phyloP scores from a whole-genome alignment of 2,113 vertebrate species.

The Forbesichthys papilliferus region DNA sequence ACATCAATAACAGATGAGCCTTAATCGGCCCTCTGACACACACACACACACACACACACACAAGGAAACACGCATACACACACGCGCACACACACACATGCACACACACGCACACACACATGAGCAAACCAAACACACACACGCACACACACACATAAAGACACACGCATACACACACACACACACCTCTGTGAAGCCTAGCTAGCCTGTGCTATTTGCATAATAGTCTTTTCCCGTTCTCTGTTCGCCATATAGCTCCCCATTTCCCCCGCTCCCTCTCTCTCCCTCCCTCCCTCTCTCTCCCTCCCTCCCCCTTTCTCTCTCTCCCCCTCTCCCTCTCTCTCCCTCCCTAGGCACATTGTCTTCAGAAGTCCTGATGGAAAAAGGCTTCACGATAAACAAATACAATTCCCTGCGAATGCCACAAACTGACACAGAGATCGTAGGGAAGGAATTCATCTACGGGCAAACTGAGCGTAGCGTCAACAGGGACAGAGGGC shows the following conservation, averaged over 20 bases:
- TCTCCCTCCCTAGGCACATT: slow-evolving; percentile 39
- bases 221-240: slow-evolving; percentile 92
- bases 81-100: slow-evolving; percentile 20
- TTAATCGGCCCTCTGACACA: slow-evolving; percentile 78
- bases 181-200: slow-evolving; percentile 84
- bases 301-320: too few species aligned
- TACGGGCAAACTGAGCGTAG: slow-evolving; percentile 55
- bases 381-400: slow-evolving; percentile 66
- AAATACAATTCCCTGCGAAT: slow-evolving; percentile 68
- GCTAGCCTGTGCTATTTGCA: slow-evolving; percentile 94
- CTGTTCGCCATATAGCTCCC: slow-evolving; percentile 57
- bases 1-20: slow-evolving; percentile 99
- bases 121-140: slow-evolving; percentile 7
- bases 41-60: neutral
- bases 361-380: slow-evolving; percentile 65
- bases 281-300: neutral
- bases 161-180: slow-evolving; percentile 34
- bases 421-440: slow-evolving; percentile 58
- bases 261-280: slow-evolving; percentile 42
- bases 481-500: slow-evolving; percentile 29
- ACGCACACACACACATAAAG: slow-evolving; percentile 25
- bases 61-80: neutral
- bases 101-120: slow-evolving; percentile 30
- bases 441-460: slow-evolving; percentile 67
- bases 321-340: slow-evolving; percentile 1